Evolutionary conservation across 2,797 vertebrate genomes (phyloP).

Genomic region (Sebastes miniatus): DNA sequence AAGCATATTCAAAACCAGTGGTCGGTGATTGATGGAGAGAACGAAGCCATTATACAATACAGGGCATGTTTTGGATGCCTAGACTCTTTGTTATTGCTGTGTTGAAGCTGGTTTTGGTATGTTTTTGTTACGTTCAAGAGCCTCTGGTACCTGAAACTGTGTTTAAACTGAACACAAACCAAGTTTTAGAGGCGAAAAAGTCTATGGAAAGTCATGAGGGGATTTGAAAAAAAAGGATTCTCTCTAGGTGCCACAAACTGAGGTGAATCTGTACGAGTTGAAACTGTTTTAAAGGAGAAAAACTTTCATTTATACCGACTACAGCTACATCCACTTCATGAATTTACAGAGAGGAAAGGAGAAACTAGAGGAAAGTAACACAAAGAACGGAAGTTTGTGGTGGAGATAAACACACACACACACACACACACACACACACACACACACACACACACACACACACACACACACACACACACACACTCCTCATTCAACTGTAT

Average conservation of each 20-base stretch:
- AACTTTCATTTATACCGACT: neutral
- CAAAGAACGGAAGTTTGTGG: neutral
- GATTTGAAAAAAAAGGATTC: neutral
- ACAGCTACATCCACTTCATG: neutral
- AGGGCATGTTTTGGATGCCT: neutral
- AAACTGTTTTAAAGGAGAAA: neutral
- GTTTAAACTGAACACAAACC: neutral
- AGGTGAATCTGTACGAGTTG: neutral
- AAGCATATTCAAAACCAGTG: conserved; percentile 58
- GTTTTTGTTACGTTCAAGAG: neutral
- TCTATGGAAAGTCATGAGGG: neutral
- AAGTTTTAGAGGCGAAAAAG: neutral
- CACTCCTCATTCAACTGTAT: neutral
- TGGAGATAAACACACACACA: neutral
- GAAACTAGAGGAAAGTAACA: neutral
- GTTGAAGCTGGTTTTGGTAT: neutral
- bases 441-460: neutral
- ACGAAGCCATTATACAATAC: neutral
- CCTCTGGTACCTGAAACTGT: neutral
- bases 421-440: neutral
- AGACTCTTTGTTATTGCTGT: neutral
- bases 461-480: neutral
- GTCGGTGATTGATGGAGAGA: conserved; percentile 8
- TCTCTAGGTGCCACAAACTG: neutral
- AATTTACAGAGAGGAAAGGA: neutral